Evolutionary conservation across 2,888 invertebrate species (phyloP), one percentile per base, ranked within the genome.

Genomic region (Callimorpha dominula): DNA sequence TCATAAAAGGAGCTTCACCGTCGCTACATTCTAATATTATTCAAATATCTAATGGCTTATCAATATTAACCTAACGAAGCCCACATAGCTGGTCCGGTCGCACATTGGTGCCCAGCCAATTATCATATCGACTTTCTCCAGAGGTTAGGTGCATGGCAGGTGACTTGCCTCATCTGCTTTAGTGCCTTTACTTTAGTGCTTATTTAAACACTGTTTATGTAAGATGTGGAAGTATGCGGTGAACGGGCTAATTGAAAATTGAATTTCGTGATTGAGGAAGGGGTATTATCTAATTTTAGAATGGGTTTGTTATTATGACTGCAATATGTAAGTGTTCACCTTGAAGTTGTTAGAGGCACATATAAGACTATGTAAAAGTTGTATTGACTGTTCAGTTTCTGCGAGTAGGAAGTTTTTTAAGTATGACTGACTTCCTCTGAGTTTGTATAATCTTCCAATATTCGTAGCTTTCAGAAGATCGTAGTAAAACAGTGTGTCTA

Each of bases 81-180:
- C 80, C 79, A 85, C 85, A 84, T 82, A 82, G 87, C 85, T 87
- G 81, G 90, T 88, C 90, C 89, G 89, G 94, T 92, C 92, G 92
- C 92, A 92, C 93, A 91, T 91, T 92, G 92, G 81, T 88, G 90
- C 91, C 84, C 90, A 88, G 91, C 92, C 94, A 94, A 95, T 95
- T 95, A 95, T 92, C 95, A 95, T 95, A 95, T 94, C 95, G 90
- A 95, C 95, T 95, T 95, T 95, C 95, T 92, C 95, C 88, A 74
- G 78, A 78, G 77, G 86, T 83, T 84, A 78, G 78, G 78, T 75
- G 78, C 80, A 77, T 80, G 85, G 83, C 85, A 81, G 81, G 83
- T 85, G 81, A 83, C 85, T 84, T 77, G 75, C 77, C 75, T 75
- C 83, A 80, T 81, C 85, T 78, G 78, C 76, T 71, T 75, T 74